These are phyloP conservation scores for Slavum lentiscoides DNA, from an alignment of 2,888 invertebrate genomes.

Conservation along the genomic window DNA sequence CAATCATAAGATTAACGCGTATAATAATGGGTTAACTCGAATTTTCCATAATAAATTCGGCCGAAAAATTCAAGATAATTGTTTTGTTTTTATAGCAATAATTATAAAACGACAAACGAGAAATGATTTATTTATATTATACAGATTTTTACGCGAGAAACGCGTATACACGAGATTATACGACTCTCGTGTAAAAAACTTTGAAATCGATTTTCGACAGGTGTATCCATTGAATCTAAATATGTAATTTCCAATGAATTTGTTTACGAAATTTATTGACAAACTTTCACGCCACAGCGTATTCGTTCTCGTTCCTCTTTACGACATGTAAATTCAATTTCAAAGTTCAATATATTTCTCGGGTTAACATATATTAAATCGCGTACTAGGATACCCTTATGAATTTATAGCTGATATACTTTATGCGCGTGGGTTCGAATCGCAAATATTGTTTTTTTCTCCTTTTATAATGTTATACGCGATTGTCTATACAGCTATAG, in stretches of 20 bases:
- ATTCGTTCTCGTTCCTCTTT: constrained; percentile 12
- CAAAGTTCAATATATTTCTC: constrained; percentile 20
- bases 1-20: no score
- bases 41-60: no score
- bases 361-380: constrained; percentile 16
- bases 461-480: neutral
- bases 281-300: neutral
- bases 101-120: no score
- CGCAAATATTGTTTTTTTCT: constrained; percentile 17
- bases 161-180: no score
- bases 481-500: no score
- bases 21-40: no score
- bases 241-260: constrained; percentile 17
- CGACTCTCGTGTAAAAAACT: no score
- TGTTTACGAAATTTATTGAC: neutral
- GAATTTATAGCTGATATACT: neutral
- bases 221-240: neutral
- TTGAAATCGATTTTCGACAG: no score
- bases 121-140: no score
- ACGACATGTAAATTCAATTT: constrained; percentile 18
- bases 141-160: no score
- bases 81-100: no score
- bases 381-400: constrained; percentile 17
- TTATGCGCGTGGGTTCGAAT: neutral
- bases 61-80: no score